Evolutionary conservation across 2,113 vertebrate genomes (phyloP), one percentile per base, ranked within the genome.

Genomic region (Rutilus rutilus): DNA sequence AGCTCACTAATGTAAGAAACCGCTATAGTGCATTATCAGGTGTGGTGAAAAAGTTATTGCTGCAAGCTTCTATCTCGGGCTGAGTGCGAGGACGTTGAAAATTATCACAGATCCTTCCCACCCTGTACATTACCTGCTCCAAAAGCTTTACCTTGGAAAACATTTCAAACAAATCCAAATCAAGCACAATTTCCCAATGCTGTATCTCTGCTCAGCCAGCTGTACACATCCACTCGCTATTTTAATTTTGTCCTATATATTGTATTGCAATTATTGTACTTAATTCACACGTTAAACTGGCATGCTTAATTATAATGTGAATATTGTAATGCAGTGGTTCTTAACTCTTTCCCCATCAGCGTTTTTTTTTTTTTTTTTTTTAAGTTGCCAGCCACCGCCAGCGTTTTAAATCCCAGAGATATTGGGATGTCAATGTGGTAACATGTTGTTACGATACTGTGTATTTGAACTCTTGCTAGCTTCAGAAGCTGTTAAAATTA

Each of bases 21-120:
- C 2, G 0, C 42, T 50, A 47, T 50, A n/a, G 2, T 74, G 42
- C 73, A 75, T 75, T 75, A 73, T 73, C 36, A 75, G n/a, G 42
- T 50, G 42, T 75, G 15, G n/a, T 50, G 73, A 75, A 75, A 50
- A 50, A 75, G 73, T 75, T 47, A 50, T 50, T 75, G 73, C 73
- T 75, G 12, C 42, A 75, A 45, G 42, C 71, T 75, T 75, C 42
- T 23, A 42, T 42, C 12, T 71, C 8, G 23, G 36, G 21, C 9
- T 42, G 21, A 71, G 36, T 39, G 36, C 10, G 2, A 17, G 42
- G n/a, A 50, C n/a, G 50, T 45, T 45, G 21, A 45, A 73, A 39
- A 27, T 47, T 4, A 4, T 75, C n/a, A 75, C 42, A 33, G 14
- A 67, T 33, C 64, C 14, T 3, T 33, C 5, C 0, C 14, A 47